phyloP scores from a whole-genome alignment of 2,888 invertebrate genomes.

The Plusia festucae region DNA sequence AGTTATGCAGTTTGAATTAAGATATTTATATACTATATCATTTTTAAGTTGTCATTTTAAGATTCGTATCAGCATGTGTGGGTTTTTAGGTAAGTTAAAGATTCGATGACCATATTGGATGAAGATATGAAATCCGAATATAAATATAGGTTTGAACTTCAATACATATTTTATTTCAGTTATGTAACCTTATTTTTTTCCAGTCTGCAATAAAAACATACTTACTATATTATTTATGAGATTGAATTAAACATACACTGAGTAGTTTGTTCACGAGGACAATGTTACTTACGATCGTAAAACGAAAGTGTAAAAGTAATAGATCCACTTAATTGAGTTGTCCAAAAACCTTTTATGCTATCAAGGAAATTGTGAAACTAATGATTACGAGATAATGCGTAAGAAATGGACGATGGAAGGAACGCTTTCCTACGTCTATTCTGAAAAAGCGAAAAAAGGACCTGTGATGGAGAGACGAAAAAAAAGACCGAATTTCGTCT shows the following conservation, averaged over 20 bases:
- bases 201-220: not conserved
- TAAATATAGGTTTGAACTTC: not conserved
- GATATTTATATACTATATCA: not conserved
- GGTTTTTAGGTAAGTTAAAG: not conserved
- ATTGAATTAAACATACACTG: not conserved
- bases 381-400: conserved; percentile 87
- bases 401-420: conserved; percentile 84
- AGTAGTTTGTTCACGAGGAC: not conserved
- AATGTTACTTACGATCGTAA: conserved; percentile 18
- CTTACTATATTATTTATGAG: not conserved
- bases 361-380: conserved; percentile 82
- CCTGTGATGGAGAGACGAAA: conserved; percentile 85
- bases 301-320: conserved; percentile 66
- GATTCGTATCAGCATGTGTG: not conserved
- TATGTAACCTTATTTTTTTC: not conserved
- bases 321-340: conserved; percentile 76
- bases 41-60: not conserved
- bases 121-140: not conserved
- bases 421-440: conserved; percentile 83
- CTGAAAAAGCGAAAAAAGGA: conserved; percentile 87
- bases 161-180: not conserved
- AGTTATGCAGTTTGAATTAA: not conserved
- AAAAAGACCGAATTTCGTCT: conserved; percentile 87
- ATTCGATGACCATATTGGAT: not conserved
- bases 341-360: conserved; percentile 77